Evolutionary conservation across 2,113 vertebrate species (phyloP), one percentile per base, ranked within the genome.

Genomic region (Rhinoderma darwinii): DNA sequence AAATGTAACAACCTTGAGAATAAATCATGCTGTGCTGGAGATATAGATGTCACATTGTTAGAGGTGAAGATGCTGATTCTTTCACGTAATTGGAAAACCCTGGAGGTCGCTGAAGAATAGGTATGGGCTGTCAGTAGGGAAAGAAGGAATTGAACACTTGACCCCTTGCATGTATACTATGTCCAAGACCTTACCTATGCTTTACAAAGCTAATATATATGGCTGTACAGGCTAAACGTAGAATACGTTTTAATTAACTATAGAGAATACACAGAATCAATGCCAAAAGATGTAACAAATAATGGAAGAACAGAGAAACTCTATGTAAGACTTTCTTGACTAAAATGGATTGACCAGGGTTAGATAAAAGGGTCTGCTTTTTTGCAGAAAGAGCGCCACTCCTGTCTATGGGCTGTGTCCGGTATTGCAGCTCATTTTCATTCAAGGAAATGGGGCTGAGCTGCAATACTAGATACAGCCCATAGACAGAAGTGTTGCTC

Each of bases 11-110:
- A 82, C 79, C 56, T 82, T 82, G 56, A 82, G 35, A 82, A 30
- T 43, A 56, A 82, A 82, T 82, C 79, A 44, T 39, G 37, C 79
- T 82, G 79, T 25, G 54, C 37, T 2, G 37, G 37, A 66, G 79
- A 82, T 82, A 66, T 61, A 41, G 35, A 47, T 15, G 47, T 32
- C 32, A 18, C 30, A 79, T 80, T 17, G 54, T 22, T 18, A 39
- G 37, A 41, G 79, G 56, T 59, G 56, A 82, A 82, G 56, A 44
- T 44, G 54, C 39, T 32, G 59, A 82, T 82, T 66, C 39, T 39
- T 27, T 17, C 17, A 44, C n/a, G n/a, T 82, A 82, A 82, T 82
- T 82, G 79, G 79, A 82, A 78, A 82, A 82, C 56, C 59, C 79
- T 66, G 32, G 56, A 82, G 79, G 79, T 66, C 56, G 66, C 12